Base-by-base conservation (phyloP, 2,888 invertebrate species). In the Leucophenga maculata region DNA sequence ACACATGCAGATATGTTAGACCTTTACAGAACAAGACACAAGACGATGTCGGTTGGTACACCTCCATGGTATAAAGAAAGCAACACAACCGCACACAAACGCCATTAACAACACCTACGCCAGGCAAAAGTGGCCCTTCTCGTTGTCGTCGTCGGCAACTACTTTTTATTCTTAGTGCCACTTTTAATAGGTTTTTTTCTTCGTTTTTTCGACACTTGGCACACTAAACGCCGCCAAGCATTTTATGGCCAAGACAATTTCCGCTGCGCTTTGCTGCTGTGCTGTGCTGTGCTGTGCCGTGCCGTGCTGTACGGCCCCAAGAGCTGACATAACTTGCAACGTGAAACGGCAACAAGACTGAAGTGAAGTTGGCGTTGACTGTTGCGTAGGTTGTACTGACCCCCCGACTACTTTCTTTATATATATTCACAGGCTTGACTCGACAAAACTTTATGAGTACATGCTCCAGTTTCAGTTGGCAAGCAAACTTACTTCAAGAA, bases 161-260 rank as follows among this genome's bases (percentile, higher is more conserved):
- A n/a, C 32, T 60, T 18, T 60, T 44, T 60, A 9, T 16, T 20
- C 39, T 44, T 50, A 50, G 14, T 39, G 39, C 39, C 39, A 39
- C 18, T 26, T 54, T 54, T 54, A 18, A 11, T 18, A 18, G 13
- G n/a, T 55, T 55, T 55, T 55, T 22, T 55, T 55, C 8, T 55
- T 22, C 8, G 3, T 31, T 26, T 60, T 60, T 44, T 44, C 32
- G 60, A 39, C 60, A 60, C 60, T 60, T 60, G 60, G 60, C 60
- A 60, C 60, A 54, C 54, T 44, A 62, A 52, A 60, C 65, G 70
- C 70, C 68, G 69, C 66, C 75, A 77, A 75, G 69, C 76, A 78
- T 71, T 78, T 77, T 75, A 77, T 72, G 70, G 72, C 69, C 74
- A 77, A 77, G 67, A 77, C 72, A 78, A 78, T 78, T 75, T 76